Conservation (phyloP, 2,888 invertebrate species). For the Xestia rhomboidea region DNA sequence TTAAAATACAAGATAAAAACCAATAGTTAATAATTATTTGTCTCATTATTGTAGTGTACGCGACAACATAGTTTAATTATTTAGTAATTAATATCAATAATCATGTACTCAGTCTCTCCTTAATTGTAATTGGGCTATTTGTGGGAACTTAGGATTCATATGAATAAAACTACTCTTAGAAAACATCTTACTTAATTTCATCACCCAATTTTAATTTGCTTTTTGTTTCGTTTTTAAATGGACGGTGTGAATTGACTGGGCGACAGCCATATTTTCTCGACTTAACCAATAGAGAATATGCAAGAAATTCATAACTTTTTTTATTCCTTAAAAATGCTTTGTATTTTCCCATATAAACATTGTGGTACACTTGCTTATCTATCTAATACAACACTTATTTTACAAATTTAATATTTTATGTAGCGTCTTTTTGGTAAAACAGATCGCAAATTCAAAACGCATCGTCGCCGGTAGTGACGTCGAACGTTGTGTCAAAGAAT, state of each 20-base stretch:
- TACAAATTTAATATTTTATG: too few relatives aligned
- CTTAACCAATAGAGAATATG: not conserved
- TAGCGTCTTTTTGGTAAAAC: too few relatives aligned
- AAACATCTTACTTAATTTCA: conserved; percentile 39
- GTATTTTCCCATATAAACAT: too few relatives aligned
- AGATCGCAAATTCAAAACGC: too few relatives aligned
- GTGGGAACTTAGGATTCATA: conserved; percentile 22
- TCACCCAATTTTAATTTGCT: conserved; percentile 50
- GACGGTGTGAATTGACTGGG: conserved; percentile 9
- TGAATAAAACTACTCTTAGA: conserved; percentile 39
- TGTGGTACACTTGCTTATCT: too few relatives aligned
- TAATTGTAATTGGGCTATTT: conserved; percentile 17
- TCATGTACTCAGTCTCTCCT: conserved; percentile 47
- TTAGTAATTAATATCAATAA: conserved; percentile 27
- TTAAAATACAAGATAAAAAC: conserved; percentile 84
- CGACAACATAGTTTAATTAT: conserved; percentile 54
- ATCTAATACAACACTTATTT: too few relatives aligned
- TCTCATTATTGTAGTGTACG: conserved; percentile 73
- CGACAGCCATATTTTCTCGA: not conserved
- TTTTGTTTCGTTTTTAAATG: conserved; percentile 42
- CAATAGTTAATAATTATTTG: conserved; percentile 79
- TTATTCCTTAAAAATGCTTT: too few relatives aligned
- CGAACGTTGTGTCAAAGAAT: too few relatives aligned
- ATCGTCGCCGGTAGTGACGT: too few relatives aligned
- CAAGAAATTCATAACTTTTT: too few relatives aligned